phyloP scores from a whole-genome alignment of 2,113 vertebrate genomes.

The Percopsis transmontana region DNA sequence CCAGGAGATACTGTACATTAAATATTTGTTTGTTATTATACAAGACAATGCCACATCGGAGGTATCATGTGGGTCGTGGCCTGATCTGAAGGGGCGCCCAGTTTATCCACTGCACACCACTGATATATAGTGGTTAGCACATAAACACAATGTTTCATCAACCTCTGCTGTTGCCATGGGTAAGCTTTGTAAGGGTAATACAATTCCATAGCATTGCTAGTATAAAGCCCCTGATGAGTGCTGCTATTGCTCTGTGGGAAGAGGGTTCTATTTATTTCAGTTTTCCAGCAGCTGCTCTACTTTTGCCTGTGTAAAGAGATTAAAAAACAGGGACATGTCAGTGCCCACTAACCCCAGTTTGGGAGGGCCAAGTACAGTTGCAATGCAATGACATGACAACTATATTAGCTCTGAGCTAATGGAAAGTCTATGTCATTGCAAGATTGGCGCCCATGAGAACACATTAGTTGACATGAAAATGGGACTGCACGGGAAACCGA shows the following conservation, averaged over 20 bases:
- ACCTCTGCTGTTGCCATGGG: background rate
- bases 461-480: slow-evolving; percentile 22
- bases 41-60: too few species aligned
- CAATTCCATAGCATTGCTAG: background rate
- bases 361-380: slow-evolving; percentile 14
- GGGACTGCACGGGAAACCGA: slow-evolving; percentile 26
- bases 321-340: slow-evolving; percentile 5
- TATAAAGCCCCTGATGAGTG: background rate
- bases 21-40: too few species aligned
- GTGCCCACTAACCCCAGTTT: slow-evolving; percentile 34
- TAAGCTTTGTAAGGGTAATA: background rate
- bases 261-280: too few species aligned
- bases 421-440: slow-evolving; percentile 55
- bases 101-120: background rate
- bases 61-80: too few species aligned
- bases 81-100: too few species aligned
- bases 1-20: too few species aligned
- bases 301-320: too few species aligned
- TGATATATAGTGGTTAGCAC: background rate
- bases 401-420: slow-evolving; percentile 46
- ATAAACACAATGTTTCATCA: too few species aligned
- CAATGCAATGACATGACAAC: slow-evolving; percentile 33
- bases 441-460: slow-evolving; percentile 44
- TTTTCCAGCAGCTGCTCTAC: too few species aligned
- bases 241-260: too few species aligned